Conservation (phyloP, 2,113 vertebrate genomes). For the Colistium nudipinnis region DNA sequence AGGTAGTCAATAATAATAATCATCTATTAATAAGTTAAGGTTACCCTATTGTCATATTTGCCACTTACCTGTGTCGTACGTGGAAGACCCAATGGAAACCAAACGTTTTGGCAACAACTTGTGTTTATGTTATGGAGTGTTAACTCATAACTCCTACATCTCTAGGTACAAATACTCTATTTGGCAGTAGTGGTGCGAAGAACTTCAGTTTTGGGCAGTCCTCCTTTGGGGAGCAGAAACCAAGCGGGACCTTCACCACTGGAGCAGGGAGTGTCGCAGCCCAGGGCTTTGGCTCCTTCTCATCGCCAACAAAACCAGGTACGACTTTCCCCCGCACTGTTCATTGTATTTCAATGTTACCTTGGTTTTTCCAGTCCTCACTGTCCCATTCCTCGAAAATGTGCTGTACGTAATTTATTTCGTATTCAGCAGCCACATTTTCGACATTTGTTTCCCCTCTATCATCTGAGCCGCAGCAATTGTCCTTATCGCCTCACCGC, state of each 20-base stretch:
- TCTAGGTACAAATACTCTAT: slow-evolving; percentile 86
- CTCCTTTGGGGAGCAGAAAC: slow-evolving; percentile 92
- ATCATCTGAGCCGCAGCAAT: slow-evolving; percentile 16
- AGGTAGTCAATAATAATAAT: slow-evolving; percentile 49
- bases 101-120: too few relatives aligned
- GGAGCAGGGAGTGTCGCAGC: slow-evolving; percentile 90
- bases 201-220: slow-evolving; percentile 84
- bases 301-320: slow-evolving; percentile 90
- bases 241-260: slow-evolving; percentile 89
- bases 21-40: too few relatives aligned
- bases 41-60: neutral
- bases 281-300: slow-evolving; percentile 95
- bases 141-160: too few relatives aligned
- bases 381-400: neutral
- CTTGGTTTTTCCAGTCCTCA: neutral
- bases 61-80: neutral
- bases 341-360: neutral
- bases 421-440: slow-evolving; percentile 17
- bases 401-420: neutral
- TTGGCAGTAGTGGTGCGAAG: slow-evolving; percentile 92
- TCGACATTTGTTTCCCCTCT: slow-evolving; percentile 40
- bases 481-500: slow-evolving; percentile 38
- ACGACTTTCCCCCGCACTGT: neutral
- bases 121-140: too few relatives aligned
- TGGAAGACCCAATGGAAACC: neutral